Percentiles rank a stretch among this genome's conserved stretches.
Evolutionary conservation across 92 coral and sea anemone species (phyloP).

Genomic region (Umimayanthus kanabou): DNA sequence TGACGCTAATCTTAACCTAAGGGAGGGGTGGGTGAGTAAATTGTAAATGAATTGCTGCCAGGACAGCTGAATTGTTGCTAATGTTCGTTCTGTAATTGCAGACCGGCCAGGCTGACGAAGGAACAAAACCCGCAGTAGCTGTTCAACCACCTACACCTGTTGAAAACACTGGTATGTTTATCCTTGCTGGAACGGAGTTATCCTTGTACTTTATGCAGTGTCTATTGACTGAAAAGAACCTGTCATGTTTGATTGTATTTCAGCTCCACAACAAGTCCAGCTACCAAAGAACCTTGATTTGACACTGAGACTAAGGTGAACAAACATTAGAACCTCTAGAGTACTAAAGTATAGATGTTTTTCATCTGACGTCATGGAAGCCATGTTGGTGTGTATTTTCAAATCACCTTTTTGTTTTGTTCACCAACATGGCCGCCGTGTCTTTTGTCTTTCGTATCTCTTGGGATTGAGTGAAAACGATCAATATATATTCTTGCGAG

Average conservation of each 20-base stretch:
- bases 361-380: no score
- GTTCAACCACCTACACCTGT: conserved; percentile 8
- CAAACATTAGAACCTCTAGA: not conserved
- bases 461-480: no score
- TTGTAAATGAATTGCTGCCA: no score
- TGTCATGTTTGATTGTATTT: conserved; percentile 18
- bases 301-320: conserved; percentile 27
- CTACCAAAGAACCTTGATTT: conserved; percentile 17
- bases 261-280: conserved; percentile 22
- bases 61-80: not conserved
- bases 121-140: conserved; percentile 4
- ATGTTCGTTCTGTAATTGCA: not conserved
- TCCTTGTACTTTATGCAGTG: conserved; percentile 4
- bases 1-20: no score
- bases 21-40: no score
- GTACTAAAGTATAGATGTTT: not conserved
- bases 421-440: no score
- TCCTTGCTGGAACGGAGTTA: not conserved
- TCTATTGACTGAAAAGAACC: not conserved
- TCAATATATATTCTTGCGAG: not conserved
- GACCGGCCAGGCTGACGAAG: conserved; percentile 2
- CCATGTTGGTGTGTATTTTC: no score
- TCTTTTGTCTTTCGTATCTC: no score
- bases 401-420: no score
- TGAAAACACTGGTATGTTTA: conserved; percentile 28